Base-by-base conservation (phyloP, 2,888 invertebrate genomes). In the Pseudolycoriella hygida region DNA sequence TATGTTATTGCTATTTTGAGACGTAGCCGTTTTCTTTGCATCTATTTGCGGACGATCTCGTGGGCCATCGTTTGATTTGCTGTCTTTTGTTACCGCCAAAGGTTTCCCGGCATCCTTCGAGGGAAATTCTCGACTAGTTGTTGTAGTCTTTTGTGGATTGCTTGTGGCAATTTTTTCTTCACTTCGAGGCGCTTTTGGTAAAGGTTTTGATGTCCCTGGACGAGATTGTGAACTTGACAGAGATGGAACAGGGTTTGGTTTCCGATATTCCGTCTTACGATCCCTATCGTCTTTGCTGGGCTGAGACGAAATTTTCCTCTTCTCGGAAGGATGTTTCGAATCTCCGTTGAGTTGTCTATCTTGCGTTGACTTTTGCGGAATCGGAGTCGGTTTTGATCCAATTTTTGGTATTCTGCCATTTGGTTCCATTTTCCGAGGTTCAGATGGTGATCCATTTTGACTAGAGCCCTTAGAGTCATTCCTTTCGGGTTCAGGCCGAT, bases 351-450 rank as follows among this genome's bases (percentile, higher is more conserved):
- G 25, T 25, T 8, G 25, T 25, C 25, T 25, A 4, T 25, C 25
- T 8, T 4, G 25, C 4, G 4, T 25, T 4, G 34, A 12, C 15
- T 34, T 34, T 8, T 4, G 3, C 15, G n/a, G 8, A 12, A 12
- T 12, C 15, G 5, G 34, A 55, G 8, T 46, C 43, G 45, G 15
- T 20, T 30, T 67, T n/a, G 31, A n/a, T 43, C 62, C 59, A 2
- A 73, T 49, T 61, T 76, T 76, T 34, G 74, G 74, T 53, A 74
- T 74, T 47, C 71, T 58, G 2, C 62, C 64, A 49, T 58, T 60
- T 5, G 57, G 52, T 43, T 60, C 57, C 59, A 58, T 60, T 40
- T 51, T 48, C 40, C 15, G 44, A 31, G 46, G 42, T 17, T 39
- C 39, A 43, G 30, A 18, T 17, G 43, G 30, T 31, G 12, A 18